Percentiles rank a stretch among this genome's conserved stretches.
These are phyloP conservation scores for Coptodon bakossiorum DNA, from an alignment of 2,113 vertebrate genomes.

Conservation along the genomic window DNA sequence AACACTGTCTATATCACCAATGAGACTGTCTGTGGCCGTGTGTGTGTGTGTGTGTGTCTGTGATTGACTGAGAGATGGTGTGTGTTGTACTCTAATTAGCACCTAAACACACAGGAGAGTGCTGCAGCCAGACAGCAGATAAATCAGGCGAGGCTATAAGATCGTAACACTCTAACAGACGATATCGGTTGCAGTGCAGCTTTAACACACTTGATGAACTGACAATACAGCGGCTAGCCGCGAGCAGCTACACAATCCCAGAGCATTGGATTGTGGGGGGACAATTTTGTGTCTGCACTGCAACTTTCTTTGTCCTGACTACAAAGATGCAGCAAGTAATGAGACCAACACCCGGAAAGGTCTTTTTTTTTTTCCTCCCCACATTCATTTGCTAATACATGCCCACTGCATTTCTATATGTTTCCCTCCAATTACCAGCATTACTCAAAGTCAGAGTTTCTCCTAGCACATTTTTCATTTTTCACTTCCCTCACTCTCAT, in stretches of 20 bases:
- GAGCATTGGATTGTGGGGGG: background rate
- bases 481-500: slow-evolving; percentile 57
- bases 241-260: slow-evolving; percentile 22
- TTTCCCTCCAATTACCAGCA: slow-evolving; percentile 69
- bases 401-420: slow-evolving; percentile 58
- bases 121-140: slow-evolving; percentile 58
- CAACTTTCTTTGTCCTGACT: slow-evolving; percentile 41
- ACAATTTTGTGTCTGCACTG: slow-evolving; percentile 42
- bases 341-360: slow-evolving; percentile 24
- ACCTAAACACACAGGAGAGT: slow-evolving; percentile 62
- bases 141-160: slow-evolving; percentile 49
- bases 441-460: slow-evolving; percentile 68
- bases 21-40: background rate
- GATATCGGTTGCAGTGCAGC: slow-evolving; percentile 40
- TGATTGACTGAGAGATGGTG: background rate
- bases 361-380: background rate
- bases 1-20: slow-evolving; percentile 38
- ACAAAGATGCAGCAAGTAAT: slow-evolving; percentile 48
- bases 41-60: background rate
- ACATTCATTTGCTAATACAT: slow-evolving; percentile 60
- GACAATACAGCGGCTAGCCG: slow-evolving; percentile 3
- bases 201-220: slow-evolving; percentile 51
- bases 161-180: slow-evolving; percentile 43
- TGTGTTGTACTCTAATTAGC: slow-evolving; percentile 59
- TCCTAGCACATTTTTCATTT: slow-evolving; percentile 61